phyloP scores from a whole-genome alignment of 1,140 invertebrate species.

The Schlechtendalia chinensis region DNA sequence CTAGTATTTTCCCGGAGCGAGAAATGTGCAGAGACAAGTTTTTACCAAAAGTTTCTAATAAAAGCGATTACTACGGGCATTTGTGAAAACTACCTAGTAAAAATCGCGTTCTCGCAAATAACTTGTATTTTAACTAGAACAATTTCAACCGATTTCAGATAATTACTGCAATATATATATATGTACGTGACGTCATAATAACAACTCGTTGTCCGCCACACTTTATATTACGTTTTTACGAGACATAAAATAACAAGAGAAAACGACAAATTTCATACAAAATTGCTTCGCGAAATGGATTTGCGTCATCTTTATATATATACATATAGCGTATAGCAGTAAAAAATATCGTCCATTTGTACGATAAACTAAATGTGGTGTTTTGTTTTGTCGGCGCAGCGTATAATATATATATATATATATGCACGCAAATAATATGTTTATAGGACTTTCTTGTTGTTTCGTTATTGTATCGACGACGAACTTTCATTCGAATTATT shows the following conservation, averaged over 20 bases:
- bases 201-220: neutral
- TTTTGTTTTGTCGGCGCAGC: conserved; percentile 8
- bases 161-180: too few species aligned
- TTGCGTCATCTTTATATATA: conserved; percentile 5
- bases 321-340: neutral
- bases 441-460: neutral
- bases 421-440: neutral
- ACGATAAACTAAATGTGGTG: conserved; percentile 15
- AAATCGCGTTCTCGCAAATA: too few species aligned
- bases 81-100: too few species aligned
- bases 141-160: too few species aligned
- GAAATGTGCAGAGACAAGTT: too few species aligned
- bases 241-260: conserved; percentile 34
- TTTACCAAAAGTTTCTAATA: too few species aligned
- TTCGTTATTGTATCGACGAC: too few species aligned
- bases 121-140: too few species aligned
- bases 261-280: conserved; percentile 16
- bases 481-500: conserved; percentile 30
- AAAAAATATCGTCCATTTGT: neutral
- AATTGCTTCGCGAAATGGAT: conserved; percentile 19
- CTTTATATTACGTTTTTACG: conserved; percentile 15
- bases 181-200: too few species aligned
- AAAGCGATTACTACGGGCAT: too few species aligned
- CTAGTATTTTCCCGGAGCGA: too few species aligned
- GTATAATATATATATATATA: neutral